A percentile compares a stretch with the other conserved stretches of the same genome.
Conservation (phyloP, 2,888 invertebrate species). For the Acleris literana region DNA sequence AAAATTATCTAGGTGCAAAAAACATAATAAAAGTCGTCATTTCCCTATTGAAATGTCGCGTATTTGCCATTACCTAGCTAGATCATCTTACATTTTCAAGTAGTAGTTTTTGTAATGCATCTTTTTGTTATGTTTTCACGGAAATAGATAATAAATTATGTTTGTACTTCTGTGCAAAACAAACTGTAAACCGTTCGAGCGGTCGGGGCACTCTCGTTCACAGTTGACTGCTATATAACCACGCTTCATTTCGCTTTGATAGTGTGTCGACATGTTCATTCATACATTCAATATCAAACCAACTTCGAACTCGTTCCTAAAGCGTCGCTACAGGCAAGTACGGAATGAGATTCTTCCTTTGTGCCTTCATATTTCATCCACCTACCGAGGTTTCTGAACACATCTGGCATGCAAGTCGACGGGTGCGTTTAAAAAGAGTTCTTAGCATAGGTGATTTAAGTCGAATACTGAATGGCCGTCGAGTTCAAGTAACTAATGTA, state of each 20-base stretch:
- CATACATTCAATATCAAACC: slow-evolving; percentile 56
- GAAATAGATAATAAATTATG: slow-evolving; percentile 1
- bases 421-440: slow-evolving; percentile 47
- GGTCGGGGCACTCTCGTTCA: slow-evolving; percentile 12
- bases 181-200: slow-evolving; percentile 5
- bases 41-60: no score
- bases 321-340: slow-evolving; percentile 61
- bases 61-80: no score
- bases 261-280: slow-evolving; percentile 42
- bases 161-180: slow-evolving; percentile 6
- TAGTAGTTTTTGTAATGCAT: no score
- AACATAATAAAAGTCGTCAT: no score
- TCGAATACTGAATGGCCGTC: slow-evolving; percentile 48
- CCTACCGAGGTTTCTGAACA: slow-evolving; percentile 58
- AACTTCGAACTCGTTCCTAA: slow-evolving; percentile 44
- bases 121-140: slow-evolving; percentile 2
- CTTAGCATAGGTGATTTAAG: slow-evolving; percentile 53
- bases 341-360: slow-evolving; percentile 73
- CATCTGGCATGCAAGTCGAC: slow-evolving; percentile 50
- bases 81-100: no score
- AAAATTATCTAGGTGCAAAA: no score
- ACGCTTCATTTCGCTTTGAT: slow-evolving; percentile 33
- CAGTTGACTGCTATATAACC: slow-evolving; percentile 16
- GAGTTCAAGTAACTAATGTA: slow-evolving; percentile 51
- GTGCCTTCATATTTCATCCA: slow-evolving; percentile 72